phyloP scores from a whole-genome alignment of 1,140 invertebrate genomes.

The Vanessa atalanta region DNA sequence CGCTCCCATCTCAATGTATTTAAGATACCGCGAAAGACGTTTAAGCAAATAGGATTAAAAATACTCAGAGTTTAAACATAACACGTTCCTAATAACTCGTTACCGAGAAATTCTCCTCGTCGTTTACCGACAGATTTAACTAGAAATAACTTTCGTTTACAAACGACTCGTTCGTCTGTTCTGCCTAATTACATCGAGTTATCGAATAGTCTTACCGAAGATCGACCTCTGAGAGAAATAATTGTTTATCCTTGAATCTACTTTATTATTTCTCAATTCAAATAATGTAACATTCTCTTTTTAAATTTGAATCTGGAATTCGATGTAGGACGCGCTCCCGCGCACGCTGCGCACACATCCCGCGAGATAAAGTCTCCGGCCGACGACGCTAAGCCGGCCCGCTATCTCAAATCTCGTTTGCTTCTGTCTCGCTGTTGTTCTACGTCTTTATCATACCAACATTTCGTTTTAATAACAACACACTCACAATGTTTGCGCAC shows the following conservation, averaged over 20 bases:
- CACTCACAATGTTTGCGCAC: constrained; percentile 58
- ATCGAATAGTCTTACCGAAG: too few relatives aligned
- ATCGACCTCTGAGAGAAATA: background rate
- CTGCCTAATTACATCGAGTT: too few relatives aligned
- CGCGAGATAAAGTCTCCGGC: constrained; percentile 30
- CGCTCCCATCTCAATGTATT: too few relatives aligned
- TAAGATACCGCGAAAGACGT: too few relatives aligned
- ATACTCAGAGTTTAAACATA: too few relatives aligned
- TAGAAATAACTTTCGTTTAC: too few relatives aligned
- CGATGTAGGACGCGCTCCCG: background rate
- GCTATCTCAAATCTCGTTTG: constrained; percentile 59
- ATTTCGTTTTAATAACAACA: constrained; percentile 60
- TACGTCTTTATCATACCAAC: constrained; percentile 64
- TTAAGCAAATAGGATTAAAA: too few relatives aligned
- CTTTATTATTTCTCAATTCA: background rate
- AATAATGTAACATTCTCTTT: constrained; percentile 4
- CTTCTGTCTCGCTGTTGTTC: constrained; percentile 55
- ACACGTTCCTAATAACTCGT: too few relatives aligned
- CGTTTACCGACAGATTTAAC: too few relatives aligned
- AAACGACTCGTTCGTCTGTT: too few relatives aligned
- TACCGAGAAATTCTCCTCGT: too few relatives aligned
- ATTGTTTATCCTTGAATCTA: background rate
- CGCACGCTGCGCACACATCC: constrained; percentile 32
- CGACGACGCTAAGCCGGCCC: constrained; percentile 41
- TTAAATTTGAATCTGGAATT: constrained; percentile 27